These are phyloP conservation scores for Heliconius congener DNA, from an alignment of 1,140 invertebrate species.

Conservation along the genomic window DNA sequence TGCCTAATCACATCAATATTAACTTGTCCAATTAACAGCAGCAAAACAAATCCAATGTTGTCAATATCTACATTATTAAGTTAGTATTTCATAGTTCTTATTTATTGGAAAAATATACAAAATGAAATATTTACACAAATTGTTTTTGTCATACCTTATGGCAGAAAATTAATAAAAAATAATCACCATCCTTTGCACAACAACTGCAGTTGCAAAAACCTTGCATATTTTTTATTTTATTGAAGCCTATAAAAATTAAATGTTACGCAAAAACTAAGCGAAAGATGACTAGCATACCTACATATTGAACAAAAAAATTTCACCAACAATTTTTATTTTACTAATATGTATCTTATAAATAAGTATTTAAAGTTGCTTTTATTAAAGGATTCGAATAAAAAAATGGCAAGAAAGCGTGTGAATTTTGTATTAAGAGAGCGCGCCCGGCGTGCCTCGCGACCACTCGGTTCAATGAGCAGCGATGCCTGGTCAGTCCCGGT, in stretches of 20 bases:
- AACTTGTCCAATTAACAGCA: too few species aligned
- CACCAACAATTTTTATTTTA: not conserved
- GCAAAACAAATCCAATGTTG: too few species aligned
- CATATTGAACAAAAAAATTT: conserved; percentile 8
- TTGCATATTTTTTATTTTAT: not conserved
- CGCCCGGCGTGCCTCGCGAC: conserved; percentile 46
- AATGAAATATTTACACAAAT: too few species aligned
- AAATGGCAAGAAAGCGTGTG: conserved; percentile 41
- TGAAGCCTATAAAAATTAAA: conserved; percentile 48
- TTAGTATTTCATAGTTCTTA: too few species aligned
- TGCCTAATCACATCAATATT: too few species aligned
- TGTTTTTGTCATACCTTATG: not conserved
- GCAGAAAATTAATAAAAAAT: not conserved
- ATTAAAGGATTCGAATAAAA: not conserved
- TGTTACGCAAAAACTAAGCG: conserved; percentile 47
- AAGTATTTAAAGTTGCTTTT: conserved; percentile 1
- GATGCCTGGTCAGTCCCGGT: conserved; percentile 57
- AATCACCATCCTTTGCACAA: conserved; percentile 1
- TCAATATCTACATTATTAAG: too few species aligned
- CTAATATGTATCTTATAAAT: not conserved
- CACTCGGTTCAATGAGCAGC: conserved; percentile 64
- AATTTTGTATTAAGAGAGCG: conserved; percentile 45
- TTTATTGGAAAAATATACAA: too few species aligned
- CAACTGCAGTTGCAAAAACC: not conserved
- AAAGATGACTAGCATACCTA: conserved; percentile 11